phyloP scores from a whole-genome alignment of 2,888 invertebrate species.

The Cheilosia vulpina region DNA sequence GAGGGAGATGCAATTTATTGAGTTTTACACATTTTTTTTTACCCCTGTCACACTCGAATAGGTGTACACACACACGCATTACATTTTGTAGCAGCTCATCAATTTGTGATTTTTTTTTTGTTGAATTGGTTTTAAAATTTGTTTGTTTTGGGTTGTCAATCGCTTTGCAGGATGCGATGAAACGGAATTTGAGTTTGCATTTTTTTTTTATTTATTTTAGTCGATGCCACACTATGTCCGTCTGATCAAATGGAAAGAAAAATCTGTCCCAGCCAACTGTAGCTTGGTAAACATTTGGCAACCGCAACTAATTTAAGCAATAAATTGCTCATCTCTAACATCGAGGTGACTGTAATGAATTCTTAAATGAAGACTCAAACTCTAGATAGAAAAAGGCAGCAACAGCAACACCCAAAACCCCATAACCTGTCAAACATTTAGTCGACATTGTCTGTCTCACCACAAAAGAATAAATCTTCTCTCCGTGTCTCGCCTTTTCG shows the following conservation, averaged over 20 bases:
- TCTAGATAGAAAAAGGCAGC: neutral
- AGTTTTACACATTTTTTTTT: no score
- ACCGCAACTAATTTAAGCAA: no score
- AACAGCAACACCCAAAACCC: neutral
- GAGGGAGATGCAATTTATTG: neutral
- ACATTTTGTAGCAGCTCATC: neutral
- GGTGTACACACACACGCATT: no score
- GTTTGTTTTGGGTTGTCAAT: neutral
- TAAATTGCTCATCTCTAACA: no score
- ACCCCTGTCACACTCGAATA: no score
- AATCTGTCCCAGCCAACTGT: no score
- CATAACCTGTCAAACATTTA: conserved; percentile 13
- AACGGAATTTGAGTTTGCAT: no score
- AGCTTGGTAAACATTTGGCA: no score
- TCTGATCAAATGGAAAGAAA: no score
- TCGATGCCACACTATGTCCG: no score
- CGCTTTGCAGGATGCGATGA: neutral
- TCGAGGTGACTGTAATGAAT: neutral
- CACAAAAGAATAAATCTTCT: conserved; percentile 23
- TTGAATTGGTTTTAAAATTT: neutral
- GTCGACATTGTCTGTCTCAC: neutral
- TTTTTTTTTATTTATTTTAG: neutral
- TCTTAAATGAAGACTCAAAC: conserved; percentile 1
- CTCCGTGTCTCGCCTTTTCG: conserved; percentile 12
- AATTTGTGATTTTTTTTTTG: neutral